Evolutionary conservation across 2,797 vertebrate species (phyloP).

Genomic region (Hapalemur alaotrensis): DNA sequence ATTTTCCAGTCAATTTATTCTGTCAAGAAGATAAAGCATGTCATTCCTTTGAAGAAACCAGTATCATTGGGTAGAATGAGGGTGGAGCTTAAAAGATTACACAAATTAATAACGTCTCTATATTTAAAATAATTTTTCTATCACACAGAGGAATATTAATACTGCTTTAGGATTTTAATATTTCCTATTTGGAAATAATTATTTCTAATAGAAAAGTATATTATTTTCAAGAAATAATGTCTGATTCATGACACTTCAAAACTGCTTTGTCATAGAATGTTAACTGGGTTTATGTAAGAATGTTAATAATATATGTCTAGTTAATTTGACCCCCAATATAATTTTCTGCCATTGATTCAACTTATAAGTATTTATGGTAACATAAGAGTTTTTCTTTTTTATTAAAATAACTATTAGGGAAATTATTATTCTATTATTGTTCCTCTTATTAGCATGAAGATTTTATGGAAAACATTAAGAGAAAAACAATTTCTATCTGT

Average conservation of each 20-base stretch:
- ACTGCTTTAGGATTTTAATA: neutral
- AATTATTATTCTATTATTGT: neutral
- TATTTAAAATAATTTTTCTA: slow-evolving; percentile 40
- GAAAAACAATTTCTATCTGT: neutral
- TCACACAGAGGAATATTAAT: neutral
- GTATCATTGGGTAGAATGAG: slow-evolving; percentile 66
- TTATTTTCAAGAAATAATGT: slow-evolving; percentile 33
- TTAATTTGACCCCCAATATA: neutral
- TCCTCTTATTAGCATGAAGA: neutral
- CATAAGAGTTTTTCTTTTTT: neutral
- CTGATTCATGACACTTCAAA: neutral
- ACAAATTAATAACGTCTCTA: slow-evolving; percentile 69
- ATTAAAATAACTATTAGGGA: neutral
- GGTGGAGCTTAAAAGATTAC: slow-evolving; percentile 75
- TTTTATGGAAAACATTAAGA: neutral
- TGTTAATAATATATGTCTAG: neutral
- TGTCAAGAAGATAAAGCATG: slow-evolving; percentile 90
- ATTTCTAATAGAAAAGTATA: slow-evolving; percentile 31
- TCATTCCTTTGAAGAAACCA: slow-evolving; percentile 85
- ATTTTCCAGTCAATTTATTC: slow-evolving; percentile 91
- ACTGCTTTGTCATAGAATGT: neutral
- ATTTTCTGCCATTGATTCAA: neutral
- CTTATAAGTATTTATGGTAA: neutral
- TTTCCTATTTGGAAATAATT: neutral
- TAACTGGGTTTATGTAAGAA: neutral